Evolutionary conservation across 1,140 invertebrate genomes (phyloP), one percentile per base, ranked within the genome.

Genomic region (Drosophila lini): DNA sequence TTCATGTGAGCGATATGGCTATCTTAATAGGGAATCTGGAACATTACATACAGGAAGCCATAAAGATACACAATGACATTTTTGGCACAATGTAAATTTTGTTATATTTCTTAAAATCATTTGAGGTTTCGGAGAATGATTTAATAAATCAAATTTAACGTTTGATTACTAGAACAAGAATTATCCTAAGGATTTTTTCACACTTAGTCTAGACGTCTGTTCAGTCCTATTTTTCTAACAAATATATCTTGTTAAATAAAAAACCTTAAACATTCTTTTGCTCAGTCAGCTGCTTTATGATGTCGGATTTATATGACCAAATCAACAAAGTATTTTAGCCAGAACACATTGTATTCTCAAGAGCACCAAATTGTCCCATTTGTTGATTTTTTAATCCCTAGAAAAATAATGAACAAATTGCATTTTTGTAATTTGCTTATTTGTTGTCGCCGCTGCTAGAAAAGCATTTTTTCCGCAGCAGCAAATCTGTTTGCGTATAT

Each of bases 401-500:
- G 47, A 48, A 70, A 25, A 15, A 71, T 41, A 58, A 67, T 38
- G 38, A 25, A 36, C 42, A 44, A 48, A 70, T 40, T 41, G 8
- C 19, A 25, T 47, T 58, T 71, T 70, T 48, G 42, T 58, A 48
- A 48, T 70, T 70, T 40, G 50, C 44, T 16, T 31, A 74, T 73
- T 67, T 68, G 48, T 55, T 45, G 32, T 13, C 7, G 16, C 10
- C n/a, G 55, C 38, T 16, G 62, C 41, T 28, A 38, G 58, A 47
- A 65, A 62, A 16, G 16, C 31, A 64, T 63, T 65, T 63, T 65
- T 42, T 47, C 57, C 36, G 45, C 34, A n/a, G n/a, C 50, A 32
- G 52, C 31, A 63, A 74, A 74, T 74, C 73, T 75, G 73, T 64
- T 75, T 65, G 60, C 71, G 52, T 74, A 75, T 75, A 57, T 75